These are phyloP conservation scores for Apomyelois bistriatella DNA, from an alignment of 2,888 invertebrate genomes.

Conservation along the genomic window DNA sequence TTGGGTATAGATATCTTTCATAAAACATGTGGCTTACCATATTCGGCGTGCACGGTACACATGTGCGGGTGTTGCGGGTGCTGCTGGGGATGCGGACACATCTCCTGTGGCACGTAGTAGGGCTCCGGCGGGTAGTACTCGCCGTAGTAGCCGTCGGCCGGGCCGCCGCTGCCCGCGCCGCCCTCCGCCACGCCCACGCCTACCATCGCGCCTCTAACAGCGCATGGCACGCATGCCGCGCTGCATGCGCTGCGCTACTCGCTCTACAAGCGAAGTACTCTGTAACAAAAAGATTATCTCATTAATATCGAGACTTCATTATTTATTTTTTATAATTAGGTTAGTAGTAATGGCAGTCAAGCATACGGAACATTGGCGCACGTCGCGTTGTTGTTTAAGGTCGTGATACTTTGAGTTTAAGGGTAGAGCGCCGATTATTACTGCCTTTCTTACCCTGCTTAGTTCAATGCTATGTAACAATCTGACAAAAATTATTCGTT, in stretches of 20 bases:
- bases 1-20: too few species aligned
- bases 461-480: too few species aligned
- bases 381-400: too few species aligned
- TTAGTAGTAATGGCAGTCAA: too few species aligned
- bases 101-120: conserved; percentile 79
- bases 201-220: conserved; percentile 67
- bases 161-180: conserved; percentile 60
- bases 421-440: too few species aligned
- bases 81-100: conserved; percentile 82
- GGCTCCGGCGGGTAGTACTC: conserved; percentile 81
- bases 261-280: conserved; percentile 41
- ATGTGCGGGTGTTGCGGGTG: conserved; percentile 82
- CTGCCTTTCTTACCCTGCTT: too few species aligned
- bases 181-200: conserved; percentile 75
- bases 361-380: too few species aligned
- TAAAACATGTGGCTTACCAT: conserved; percentile 82
- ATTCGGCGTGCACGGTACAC: conserved; percentile 87
- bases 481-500: too few species aligned
- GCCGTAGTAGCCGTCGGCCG: conserved; percentile 70
- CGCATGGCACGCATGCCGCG: conserved; percentile 58
- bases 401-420: too few species aligned
- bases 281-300: conserved; percentile 40
- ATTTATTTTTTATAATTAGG: background rate
- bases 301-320: background rate
- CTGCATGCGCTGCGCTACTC: conserved; percentile 49